Evolutionary conservation across 2,888 invertebrate species (phyloP), one percentile per base, ranked within the genome.

Genomic region (Ochlodes sylvanus): DNA sequence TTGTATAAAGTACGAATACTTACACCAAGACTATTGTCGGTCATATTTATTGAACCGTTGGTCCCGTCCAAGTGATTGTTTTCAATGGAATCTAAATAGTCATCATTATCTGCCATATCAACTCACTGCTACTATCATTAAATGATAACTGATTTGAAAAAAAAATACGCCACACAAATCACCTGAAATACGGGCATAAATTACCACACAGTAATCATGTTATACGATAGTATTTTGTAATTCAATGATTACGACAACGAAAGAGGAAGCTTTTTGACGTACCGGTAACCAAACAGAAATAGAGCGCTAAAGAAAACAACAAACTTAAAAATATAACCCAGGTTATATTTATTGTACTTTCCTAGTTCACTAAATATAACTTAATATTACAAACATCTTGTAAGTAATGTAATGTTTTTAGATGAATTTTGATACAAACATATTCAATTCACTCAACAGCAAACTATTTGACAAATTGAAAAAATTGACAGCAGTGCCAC

Each of bases 11-110:
- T 32, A 19, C 2, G 15, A 41, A 69, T 71, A 87, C 92, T 91
- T 77, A 93, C 92, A 73, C 90, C 92, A 71, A 92, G 84, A 79
- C 89, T 92, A 79, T 84, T 90, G 82, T 94, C 94, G 76, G 90
- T 91, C 90, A 93, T 92, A 76, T 92, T 93, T 76, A 93, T 75
- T 75, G 93, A 94, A 77, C 95, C 95, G 90, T 95, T 95, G 71
- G 94, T 93, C 78, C 95, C 95, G 83, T 95, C 95, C 81, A 94
- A 90, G 73, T 92, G 92, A 88, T 92, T 92, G 85, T 90, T 92
- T 78, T 92, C 92, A 82, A 92, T 88, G 73, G 92, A 87, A 77
- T 93, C 92, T 83, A 91, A 86, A 90, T 90, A 92, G 81, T 93
- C 93, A 81, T 91, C 92, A 88, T 90, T 92, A 81, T 92, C 92